Conservation (phyloP, 2,888 invertebrate genomes). For the Sepiola atlantica region DNA sequence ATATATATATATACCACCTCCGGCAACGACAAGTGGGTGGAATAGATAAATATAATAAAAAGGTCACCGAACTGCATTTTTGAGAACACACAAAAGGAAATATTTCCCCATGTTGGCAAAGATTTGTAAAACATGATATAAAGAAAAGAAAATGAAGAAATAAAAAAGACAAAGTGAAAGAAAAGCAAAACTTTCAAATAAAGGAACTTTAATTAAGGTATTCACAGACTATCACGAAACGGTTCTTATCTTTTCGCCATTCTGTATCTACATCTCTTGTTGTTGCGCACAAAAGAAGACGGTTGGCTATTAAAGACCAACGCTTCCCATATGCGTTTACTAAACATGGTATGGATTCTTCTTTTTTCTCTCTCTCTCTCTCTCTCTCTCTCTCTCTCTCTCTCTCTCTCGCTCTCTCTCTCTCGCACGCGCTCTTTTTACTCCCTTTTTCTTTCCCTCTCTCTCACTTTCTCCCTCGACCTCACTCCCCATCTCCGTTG, state of each 20-base stretch:
- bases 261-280: not conserved
- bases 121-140: not conserved
- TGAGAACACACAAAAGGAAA: not conserved
- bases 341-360: not conserved
- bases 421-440: no score
- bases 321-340: not conserved
- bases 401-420: no score
- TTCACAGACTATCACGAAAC: not conserved
- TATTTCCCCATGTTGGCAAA: not conserved
- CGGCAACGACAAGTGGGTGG: not conserved
- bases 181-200: not conserved
- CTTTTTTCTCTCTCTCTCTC: no score
- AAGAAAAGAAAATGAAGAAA: no score
- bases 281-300: not conserved
- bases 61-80: not conserved
- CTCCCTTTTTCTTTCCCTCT: no score
- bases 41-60: not conserved
- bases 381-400: no score
- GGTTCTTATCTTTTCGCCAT: not conserved
- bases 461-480: no score
- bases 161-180: no score
- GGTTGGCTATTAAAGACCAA: not conserved
- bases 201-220: slow-evolving; percentile 10
- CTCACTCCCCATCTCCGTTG: no score
- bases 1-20: not conserved